Percentiles rank a stretch among this genome's conserved stretches.
These are phyloP conservation scores for Sipha maydis DNA, from an alignment of 2,888 invertebrate genomes.

Conservation along the genomic window DNA sequence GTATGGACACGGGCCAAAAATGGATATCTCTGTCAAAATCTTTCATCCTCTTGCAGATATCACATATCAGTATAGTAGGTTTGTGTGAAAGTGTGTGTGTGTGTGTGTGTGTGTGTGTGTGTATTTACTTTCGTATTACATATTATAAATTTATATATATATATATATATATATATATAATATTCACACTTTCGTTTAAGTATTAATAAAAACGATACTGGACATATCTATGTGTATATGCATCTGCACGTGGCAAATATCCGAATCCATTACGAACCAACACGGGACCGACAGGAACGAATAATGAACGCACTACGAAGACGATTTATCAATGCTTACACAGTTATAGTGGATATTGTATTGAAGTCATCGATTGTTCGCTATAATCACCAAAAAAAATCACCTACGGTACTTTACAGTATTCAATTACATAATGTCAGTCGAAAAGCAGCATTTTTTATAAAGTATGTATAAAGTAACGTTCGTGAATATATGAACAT, in stretches of 20 bases:
- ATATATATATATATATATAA: background rate
- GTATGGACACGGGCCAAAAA: slow-evolving; percentile 1
- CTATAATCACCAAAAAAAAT: background rate
- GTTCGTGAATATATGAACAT: too few species aligned
- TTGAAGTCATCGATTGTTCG: too few species aligned
- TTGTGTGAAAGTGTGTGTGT: background rate
- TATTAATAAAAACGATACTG: background rate
- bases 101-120: background rate
- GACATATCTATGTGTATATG: background rate
- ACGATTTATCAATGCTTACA: background rate
- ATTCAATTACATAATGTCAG: too few species aligned
- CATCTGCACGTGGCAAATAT: background rate
- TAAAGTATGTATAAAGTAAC: too few species aligned
- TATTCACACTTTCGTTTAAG: background rate
- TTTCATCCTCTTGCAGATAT: background rate
- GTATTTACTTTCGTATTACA: background rate
- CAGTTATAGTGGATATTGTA: too few species aligned
- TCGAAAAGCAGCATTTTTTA: too few species aligned
- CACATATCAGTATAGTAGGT: background rate
- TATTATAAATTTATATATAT: background rate
- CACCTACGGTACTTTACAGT: too few species aligned
- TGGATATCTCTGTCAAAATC: slow-evolving; percentile 20
- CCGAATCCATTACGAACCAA: background rate
- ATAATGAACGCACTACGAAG: background rate
- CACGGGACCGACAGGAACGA: background rate